Conservation (phyloP, 2,888 invertebrate species). For the Cerastis rubricosa region DNA sequence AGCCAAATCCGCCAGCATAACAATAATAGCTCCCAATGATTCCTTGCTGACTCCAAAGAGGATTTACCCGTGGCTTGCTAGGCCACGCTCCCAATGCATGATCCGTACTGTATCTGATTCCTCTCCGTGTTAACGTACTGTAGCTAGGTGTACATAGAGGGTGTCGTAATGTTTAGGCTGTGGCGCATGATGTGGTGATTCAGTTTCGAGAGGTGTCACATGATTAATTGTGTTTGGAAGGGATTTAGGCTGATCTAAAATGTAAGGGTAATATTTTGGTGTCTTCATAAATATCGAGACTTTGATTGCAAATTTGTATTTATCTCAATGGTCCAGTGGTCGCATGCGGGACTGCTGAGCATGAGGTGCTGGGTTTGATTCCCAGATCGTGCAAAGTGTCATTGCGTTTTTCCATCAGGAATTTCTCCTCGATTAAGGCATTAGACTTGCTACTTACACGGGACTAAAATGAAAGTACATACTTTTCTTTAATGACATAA, state of each 20-base stretch:
- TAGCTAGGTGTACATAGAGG: neutral
- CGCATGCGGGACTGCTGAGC: neutral
- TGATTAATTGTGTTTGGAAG: neutral
- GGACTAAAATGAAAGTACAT: neutral
- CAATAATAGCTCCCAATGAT: constrained; percentile 39
- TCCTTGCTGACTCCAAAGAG: constrained; percentile 38
- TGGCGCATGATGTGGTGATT: constrained; percentile 30
- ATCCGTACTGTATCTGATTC: constrained; percentile 47
- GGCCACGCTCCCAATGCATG: constrained; percentile 32
- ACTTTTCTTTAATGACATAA: neutral
- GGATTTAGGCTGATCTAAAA: neutral
- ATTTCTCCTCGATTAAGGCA: neutral
- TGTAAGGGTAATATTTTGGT: neutral
- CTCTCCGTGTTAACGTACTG: constrained; percentile 29
- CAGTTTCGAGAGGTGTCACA: constrained; percentile 7
- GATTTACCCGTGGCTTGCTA: constrained; percentile 36
- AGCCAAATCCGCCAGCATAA: constrained; percentile 22
- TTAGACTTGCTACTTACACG: neutral
- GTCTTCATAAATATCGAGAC: neutral
- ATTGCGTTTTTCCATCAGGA: neutral
- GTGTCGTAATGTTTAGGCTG: constrained; percentile 27
- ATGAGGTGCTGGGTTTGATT: neutral
- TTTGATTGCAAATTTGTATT: neutral
- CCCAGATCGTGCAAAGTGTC: neutral
- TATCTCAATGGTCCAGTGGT: neutral